Percentiles rank a stretch among this genome's conserved stretches.
These are phyloP conservation scores for Pentamera pediparva DNA, from an alignment of 53 echinoderm and acorn worm species.

Conservation along the genomic window DNA sequence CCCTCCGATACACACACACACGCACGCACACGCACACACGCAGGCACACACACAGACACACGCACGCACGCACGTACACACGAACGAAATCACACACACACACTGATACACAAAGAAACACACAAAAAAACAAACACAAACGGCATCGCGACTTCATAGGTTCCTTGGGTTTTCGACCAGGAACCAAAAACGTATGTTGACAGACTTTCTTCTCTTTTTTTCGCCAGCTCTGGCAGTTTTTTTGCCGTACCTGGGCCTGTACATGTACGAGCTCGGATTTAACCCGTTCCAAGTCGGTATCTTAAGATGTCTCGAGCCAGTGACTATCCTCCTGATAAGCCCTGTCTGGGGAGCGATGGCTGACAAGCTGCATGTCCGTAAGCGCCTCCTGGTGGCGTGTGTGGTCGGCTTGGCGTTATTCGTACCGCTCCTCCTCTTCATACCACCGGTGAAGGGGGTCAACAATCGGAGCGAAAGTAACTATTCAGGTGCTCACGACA, in stretches of 20 bases:
- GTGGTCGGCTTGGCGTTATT: slow-evolving; percentile 36
- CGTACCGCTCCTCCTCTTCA: slow-evolving; percentile 31
- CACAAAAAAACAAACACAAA: too few relatives aligned
- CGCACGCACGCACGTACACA: too few relatives aligned
- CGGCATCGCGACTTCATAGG: too few relatives aligned
- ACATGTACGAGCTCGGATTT: slow-evolving; percentile 24
- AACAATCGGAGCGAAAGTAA: background rate
- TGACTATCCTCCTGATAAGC: slow-evolving; percentile 37
- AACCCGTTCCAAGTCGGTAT: slow-evolving; percentile 34
- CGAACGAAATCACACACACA: too few relatives aligned
- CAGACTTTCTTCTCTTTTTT: too few relatives aligned
- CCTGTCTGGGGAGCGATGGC: slow-evolving; percentile 59
- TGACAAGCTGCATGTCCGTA: slow-evolving; percentile 59
- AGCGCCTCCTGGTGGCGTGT: slow-evolving; percentile 31
- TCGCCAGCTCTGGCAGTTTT: slow-evolving; percentile 12
- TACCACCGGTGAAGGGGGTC: slow-evolving; percentile 12
- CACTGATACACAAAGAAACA: too few relatives aligned
- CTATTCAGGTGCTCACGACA: background rate
- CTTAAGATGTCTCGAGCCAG: slow-evolving; percentile 16
- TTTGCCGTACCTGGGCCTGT: slow-evolving; percentile 22
- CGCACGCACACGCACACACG: too few relatives aligned
- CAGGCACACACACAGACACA: too few relatives aligned
- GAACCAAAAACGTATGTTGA: too few relatives aligned
- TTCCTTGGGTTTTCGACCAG: too few relatives aligned
- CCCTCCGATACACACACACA: too few relatives aligned